phyloP scores from a whole-genome alignment of 1,140 invertebrate species.

The Drosophila kepulauana region DNA sequence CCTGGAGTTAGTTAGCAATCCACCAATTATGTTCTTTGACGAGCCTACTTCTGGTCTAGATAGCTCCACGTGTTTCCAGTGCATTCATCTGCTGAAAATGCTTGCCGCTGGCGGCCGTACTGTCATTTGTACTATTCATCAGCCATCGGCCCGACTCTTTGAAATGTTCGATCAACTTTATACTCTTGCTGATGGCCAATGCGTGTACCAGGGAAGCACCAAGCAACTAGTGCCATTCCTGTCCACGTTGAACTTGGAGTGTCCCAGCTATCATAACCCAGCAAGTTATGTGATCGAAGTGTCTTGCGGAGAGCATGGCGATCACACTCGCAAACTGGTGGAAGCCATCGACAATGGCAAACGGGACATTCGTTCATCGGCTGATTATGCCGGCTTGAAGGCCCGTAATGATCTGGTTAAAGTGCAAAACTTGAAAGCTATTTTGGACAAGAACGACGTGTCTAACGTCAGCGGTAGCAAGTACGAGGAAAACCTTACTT shows the following conservation, averaged over 20 bases:
- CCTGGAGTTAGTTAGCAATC: conserved; percentile 98
- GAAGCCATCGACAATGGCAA: conserved; percentile 93
- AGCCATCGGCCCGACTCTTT: conserved; percentile 97
- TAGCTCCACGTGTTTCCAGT: conserved; percentile 97
- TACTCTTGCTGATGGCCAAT: conserved; percentile 96
- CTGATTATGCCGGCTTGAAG: conserved; percentile 85
- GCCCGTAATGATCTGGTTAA: conserved; percentile 85
- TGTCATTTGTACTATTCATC: conserved; percentile 99
- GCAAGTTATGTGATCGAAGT: conserved; percentile 98
- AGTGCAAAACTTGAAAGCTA: conserved; percentile 77
- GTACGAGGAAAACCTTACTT: conserved; percentile 85
- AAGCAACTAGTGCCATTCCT: conserved; percentile 95
- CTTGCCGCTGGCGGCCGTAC: conserved; percentile 95
- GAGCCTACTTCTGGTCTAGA: conserved; percentile 98
- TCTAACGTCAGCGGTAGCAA: conserved; percentile 86
- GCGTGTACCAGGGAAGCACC: conserved; percentile 96
- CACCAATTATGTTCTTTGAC: conserved; percentile 98
- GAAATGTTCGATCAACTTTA: conserved; percentile 99
- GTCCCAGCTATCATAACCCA: conserved; percentile 98
- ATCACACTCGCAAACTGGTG: conserved; percentile 93
- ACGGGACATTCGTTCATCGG: conserved; percentile 88
- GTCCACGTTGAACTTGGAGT: conserved; percentile 92
- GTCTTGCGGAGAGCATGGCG: conserved; percentile 97
- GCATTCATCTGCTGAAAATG: conserved; percentile 94
- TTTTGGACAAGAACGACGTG: conserved; percentile 86